phyloP scores from a whole-genome alignment of 2,888 invertebrate species.

The Charanyca ferruginea region DNA sequence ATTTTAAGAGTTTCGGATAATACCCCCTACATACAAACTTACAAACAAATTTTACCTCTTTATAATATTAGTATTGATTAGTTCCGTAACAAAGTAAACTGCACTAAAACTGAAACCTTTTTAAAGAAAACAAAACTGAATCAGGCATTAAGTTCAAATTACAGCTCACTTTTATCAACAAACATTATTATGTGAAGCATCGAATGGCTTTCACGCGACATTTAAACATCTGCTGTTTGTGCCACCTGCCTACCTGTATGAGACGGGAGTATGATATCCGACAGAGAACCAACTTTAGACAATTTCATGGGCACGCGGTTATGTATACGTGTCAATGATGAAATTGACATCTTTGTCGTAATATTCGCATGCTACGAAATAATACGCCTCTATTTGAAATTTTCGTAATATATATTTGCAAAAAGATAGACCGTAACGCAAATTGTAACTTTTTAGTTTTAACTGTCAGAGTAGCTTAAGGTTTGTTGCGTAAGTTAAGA shows the following conservation, averaged over 20 bases:
- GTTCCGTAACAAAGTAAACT: background rate
- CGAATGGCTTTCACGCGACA: conserved; percentile 52
- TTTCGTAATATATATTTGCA: too few relatives aligned
- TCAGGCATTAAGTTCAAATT: conserved; percentile 23
- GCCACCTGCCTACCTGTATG: conserved; percentile 77
- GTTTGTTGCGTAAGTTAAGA: too few relatives aligned
- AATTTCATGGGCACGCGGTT: background rate
- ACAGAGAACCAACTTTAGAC: conserved; percentile 18
- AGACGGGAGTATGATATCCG: conserved; percentile 11
- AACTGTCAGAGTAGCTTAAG: too few relatives aligned
- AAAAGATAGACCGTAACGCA: too few relatives aligned
- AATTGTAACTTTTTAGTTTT: too few relatives aligned
- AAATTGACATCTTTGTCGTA: too few relatives aligned
- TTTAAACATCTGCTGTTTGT: conserved; percentile 42
- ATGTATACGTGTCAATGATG: too few relatives aligned
- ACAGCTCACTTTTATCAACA: conserved; percentile 33
- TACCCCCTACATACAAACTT: too few relatives aligned
- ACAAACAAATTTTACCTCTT: too few relatives aligned
- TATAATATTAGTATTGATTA: background rate
- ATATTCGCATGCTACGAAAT: too few relatives aligned
- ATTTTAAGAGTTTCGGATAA: too few relatives aligned
- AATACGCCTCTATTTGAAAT: too few relatives aligned
- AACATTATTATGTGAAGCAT: conserved; percentile 40
- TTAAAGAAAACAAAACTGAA: conserved; percentile 3
- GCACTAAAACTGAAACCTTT: background rate